Conservation (phyloP, 2,113 vertebrate genomes). For the Oreocharis arfaki region DNA sequence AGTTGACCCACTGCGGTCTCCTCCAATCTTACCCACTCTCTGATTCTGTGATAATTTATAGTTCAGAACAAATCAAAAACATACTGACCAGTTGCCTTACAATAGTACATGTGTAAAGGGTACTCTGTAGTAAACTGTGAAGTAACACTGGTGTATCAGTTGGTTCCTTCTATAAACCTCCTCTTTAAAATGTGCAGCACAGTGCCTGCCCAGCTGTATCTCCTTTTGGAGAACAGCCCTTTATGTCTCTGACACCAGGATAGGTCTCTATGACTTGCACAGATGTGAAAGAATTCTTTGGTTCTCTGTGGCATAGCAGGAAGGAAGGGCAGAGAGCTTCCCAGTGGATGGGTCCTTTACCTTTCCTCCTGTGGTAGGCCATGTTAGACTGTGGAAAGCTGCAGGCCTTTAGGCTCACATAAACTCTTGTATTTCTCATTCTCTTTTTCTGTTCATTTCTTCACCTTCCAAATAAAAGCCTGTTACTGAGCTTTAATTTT, state of each 20-base stretch:
- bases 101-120: neutral
- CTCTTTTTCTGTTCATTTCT: neutral
- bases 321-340: neutral
- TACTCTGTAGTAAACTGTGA: neutral
- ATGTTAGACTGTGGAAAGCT: neutral
- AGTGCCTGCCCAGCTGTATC: neutral
- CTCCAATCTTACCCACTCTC: neutral
- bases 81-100: neutral
- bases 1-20: neutral
- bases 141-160: neutral
- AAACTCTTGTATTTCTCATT: neutral
- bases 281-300: neutral
- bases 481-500: neutral
- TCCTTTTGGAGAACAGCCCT: neutral
- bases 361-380: neutral
- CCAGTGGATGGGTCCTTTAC: neutral
- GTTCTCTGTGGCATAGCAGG: neutral
- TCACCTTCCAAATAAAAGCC: neutral
- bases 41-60: neutral
- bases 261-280: neutral
- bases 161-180: neutral
- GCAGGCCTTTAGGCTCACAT: neutral
- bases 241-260: neutral
- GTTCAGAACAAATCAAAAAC: neutral
- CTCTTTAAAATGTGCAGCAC: neutral